Conservation (phyloP, 1,140 invertebrate species). For the Camponotus floridanus region DNA sequence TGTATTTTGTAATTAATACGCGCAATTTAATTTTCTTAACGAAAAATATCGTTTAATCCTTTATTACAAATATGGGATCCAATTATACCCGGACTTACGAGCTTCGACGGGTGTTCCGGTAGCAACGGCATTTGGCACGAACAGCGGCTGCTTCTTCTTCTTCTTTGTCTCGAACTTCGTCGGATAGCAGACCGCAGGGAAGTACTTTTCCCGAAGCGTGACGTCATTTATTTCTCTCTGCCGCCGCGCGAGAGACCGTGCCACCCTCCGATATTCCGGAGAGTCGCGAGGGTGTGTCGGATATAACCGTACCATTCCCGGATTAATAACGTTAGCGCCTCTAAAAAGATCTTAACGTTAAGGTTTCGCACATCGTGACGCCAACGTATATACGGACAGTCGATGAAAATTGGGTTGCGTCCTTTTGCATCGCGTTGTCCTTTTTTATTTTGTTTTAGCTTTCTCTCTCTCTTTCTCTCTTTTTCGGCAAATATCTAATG, state of each 20-base stretch:
- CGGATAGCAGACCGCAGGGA: constrained; percentile 59
- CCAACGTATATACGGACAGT: constrained; percentile 53
- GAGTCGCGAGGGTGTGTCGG: constrained; percentile 51
- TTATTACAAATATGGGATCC: constrained; percentile 55
- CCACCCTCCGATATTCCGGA: constrained; percentile 58
- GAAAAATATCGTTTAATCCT: constrained; percentile 53
- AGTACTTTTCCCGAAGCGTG: constrained; percentile 61
- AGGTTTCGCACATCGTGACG: constrained; percentile 58
- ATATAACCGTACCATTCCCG: constrained; percentile 62
- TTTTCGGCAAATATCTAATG: constrained; percentile 64
- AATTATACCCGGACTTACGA: constrained; percentile 55
- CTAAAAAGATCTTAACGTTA: constrained; percentile 65
- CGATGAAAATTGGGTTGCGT: constrained; percentile 66
- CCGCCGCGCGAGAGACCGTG: constrained; percentile 47
- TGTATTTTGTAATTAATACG: neutral
- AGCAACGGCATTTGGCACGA: constrained; percentile 63
- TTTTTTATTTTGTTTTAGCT: too few relatives aligned
- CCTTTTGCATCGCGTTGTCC: constrained; percentile 39
- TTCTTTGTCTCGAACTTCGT: constrained; percentile 63
- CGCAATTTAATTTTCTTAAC: constrained; percentile 20
- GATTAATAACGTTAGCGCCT: constrained; percentile 72
- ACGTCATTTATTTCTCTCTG: constrained; percentile 63
- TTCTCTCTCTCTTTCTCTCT: neutral
- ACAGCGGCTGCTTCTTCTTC: constrained; percentile 55
- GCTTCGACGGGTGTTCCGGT: constrained; percentile 58